These are phyloP conservation scores for Procambarus virginalis DNA, from an alignment of 1,140 invertebrate species.

Conservation along the genomic window DNA sequence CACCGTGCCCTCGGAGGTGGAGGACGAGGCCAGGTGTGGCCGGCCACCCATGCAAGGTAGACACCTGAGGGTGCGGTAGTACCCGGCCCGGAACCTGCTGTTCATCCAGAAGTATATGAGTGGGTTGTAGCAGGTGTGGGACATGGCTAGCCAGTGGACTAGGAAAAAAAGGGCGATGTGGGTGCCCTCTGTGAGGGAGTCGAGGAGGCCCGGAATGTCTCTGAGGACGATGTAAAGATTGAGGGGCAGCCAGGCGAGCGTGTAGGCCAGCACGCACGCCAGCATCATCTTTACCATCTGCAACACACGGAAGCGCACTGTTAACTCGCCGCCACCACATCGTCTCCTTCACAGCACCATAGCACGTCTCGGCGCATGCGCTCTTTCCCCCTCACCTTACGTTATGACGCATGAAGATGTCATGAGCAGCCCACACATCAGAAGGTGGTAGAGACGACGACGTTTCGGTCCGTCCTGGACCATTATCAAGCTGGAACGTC, in stretches of 20 bases:
- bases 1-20: neutral
- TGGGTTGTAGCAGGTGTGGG: slow-evolving; percentile 93
- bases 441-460: too few species aligned
- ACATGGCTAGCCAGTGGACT: slow-evolving; percentile 92
- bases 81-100: slow-evolving; percentile 62
- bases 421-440: too few species aligned
- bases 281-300: slow-evolving; percentile 97
- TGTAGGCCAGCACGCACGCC: slow-evolving; percentile 88
- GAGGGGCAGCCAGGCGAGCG: slow-evolving; percentile 89
- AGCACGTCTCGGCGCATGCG: too few species aligned
- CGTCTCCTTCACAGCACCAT: too few species aligned
- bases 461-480: too few species aligned
- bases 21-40: slow-evolving; percentile 77
- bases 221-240: slow-evolving; percentile 82
- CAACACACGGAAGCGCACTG: slow-evolving; percentile 73
- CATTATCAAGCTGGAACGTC: too few species aligned
- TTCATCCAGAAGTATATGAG: slow-evolving; percentile 80
- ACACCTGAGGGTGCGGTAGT: slow-evolving; percentile 57
- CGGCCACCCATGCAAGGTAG: slow-evolving; percentile 9
- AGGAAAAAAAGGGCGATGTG: slow-evolving; percentile 79
- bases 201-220: slow-evolving; percentile 79
- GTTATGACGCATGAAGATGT: too few species aligned
- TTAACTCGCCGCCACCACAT: neutral
- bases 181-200: slow-evolving; percentile 65
- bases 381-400: too few species aligned